Evolutionary conservation across 2,888 invertebrate genomes (phyloP).

Genomic region (Xestobium rufovillosum): DNA sequence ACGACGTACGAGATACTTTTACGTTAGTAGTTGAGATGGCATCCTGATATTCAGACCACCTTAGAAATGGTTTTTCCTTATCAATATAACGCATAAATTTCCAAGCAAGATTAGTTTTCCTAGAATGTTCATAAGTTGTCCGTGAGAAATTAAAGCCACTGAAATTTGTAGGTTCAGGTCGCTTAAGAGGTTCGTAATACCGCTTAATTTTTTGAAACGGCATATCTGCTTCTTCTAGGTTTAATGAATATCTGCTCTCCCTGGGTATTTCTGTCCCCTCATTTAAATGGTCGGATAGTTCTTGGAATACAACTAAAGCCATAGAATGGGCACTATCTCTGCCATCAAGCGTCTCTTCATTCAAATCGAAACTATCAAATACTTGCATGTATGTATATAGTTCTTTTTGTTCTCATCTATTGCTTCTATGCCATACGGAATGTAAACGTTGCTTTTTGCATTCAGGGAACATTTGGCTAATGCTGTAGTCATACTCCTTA

Average conservation of each 20-base stretch:
- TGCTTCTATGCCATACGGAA: conserved; percentile 9
- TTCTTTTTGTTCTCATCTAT: conserved; percentile 11
- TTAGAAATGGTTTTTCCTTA: conserved; percentile 9
- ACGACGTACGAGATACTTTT: conserved; percentile 13
- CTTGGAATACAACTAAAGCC: conserved; percentile 19
- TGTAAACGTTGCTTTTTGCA: conserved; percentile 7
- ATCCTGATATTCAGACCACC: conserved; percentile 15
- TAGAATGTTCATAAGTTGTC: conserved; percentile 11
- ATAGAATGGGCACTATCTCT: conserved; percentile 12
- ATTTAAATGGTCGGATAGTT: neutral
- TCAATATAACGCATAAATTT: conserved; percentile 12
- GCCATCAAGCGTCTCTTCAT: conserved; percentile 14
- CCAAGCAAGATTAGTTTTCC: conserved; percentile 15
- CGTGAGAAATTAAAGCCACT: conserved; percentile 8
- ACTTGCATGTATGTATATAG: conserved; percentile 18
- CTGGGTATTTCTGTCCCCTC: conserved; percentile 3
- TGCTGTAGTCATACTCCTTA: conserved; percentile 15
- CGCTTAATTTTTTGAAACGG: conserved; percentile 13
- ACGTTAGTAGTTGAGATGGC: conserved; percentile 17
- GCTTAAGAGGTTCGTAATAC: conserved; percentile 13
- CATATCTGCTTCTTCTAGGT: conserved; percentile 7
- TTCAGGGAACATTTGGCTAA: conserved; percentile 9
- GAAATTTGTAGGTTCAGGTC: conserved; percentile 13
- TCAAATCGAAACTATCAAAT: conserved; percentile 20
- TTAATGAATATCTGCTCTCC: conserved; percentile 12